These are phyloP conservation scores for Teleogryllus occipitalis DNA, from an alignment of 1,140 invertebrate species.

Conservation along the genomic window DNA sequence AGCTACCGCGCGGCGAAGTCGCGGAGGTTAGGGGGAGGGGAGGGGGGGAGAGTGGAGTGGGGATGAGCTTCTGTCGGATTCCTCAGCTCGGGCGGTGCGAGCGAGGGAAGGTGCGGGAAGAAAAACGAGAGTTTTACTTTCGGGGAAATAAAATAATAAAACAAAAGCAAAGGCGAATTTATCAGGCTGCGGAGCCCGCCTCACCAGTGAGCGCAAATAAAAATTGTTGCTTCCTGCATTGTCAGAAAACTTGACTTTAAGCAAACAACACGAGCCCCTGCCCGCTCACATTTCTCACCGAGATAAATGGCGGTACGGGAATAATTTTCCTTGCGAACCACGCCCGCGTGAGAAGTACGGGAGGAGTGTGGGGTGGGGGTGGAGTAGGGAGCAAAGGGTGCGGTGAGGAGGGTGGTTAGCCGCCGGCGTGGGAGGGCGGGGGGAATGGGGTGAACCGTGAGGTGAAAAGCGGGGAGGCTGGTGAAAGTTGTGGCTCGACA, in stretches of 20 bases:
- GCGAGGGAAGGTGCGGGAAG: background rate
- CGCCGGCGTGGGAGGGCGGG: too few relatives aligned
- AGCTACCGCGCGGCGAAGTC: too few relatives aligned
- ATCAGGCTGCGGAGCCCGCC: background rate
- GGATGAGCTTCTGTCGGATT: background rate
- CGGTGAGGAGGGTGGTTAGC: too few relatives aligned
- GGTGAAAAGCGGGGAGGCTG: too few relatives aligned
- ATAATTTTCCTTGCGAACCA: background rate
- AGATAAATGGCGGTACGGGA: background rate
- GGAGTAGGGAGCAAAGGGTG: too few relatives aligned
- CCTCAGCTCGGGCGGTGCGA: background rate
- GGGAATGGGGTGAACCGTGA: too few relatives aligned
- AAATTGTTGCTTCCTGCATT: background rate
- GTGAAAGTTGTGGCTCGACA: too few relatives aligned
- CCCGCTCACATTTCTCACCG: background rate
- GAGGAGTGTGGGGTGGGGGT: too few relatives aligned
- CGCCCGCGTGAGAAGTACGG: too few relatives aligned
- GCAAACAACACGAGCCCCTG: background rate
- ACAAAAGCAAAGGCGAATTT: background rate
- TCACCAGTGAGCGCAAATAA: background rate
- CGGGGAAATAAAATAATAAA: background rate
- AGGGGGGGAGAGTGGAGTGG: too few relatives aligned
- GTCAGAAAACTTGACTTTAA: conserved; percentile 5
- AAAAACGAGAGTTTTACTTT: conserved; percentile 5
- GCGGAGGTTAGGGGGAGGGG: too few relatives aligned